Conservation (phyloP, 2,888 invertebrate species). For the Coelogynopora nodosa region DNA sequence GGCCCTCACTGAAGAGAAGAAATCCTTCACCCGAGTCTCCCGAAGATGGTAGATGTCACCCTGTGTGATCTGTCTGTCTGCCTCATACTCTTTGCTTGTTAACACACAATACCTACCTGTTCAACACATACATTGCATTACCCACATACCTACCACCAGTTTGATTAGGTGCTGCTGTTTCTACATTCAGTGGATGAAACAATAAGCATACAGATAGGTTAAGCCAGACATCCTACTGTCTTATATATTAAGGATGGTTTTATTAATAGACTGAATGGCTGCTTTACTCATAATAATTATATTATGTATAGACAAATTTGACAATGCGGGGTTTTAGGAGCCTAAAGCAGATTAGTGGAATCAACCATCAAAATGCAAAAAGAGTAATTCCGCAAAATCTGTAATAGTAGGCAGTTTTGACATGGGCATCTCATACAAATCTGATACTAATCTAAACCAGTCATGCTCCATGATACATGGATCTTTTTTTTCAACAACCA, state of each 20-base stretch:
- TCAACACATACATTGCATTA: neutral
- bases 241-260: neutral
- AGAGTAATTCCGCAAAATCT: neutral
- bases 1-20: neutral
- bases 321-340: neutral
- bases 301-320: neutral
- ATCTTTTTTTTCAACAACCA: neutral
- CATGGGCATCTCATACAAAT: constrained; percentile 1
- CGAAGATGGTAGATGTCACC: constrained; percentile 15
- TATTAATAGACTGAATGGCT: neutral
- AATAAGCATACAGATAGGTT: neutral
- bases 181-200: neutral
- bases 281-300: neutral
- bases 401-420: neutral
- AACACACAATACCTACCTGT: neutral
- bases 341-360: neutral
- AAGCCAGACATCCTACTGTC: neutral
- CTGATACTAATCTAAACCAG: neutral
- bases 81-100: neutral
- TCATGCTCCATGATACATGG: neutral
- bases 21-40: neutral
- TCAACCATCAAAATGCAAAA: neutral
- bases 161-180: neutral
- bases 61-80: neutral
- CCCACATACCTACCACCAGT: neutral